Conservation (phyloP, 2,113 vertebrate genomes). For the Typhlomys cinereus region DNA sequence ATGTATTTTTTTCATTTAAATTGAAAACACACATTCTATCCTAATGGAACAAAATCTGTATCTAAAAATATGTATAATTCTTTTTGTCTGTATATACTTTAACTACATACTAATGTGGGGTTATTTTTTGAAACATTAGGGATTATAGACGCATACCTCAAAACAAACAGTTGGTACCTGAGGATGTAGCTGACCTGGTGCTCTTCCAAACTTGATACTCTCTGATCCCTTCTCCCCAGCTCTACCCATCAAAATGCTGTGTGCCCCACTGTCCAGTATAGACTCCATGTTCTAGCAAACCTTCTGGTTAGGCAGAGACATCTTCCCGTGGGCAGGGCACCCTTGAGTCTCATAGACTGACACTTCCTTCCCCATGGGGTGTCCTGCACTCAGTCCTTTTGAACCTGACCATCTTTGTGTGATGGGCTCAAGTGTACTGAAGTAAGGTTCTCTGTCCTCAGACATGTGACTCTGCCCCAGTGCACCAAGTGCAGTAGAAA, state of each 20-base stretch:
- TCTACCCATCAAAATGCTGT: neutral
- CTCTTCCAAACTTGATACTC: neutral
- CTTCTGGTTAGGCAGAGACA: neutral
- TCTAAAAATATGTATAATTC: neutral
- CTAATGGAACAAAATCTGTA: neutral
- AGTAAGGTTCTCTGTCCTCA: neutral
- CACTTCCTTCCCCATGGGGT: neutral
- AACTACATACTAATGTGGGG: neutral
- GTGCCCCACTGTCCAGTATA: neutral
- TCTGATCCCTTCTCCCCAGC: neutral
- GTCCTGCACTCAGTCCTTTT: neutral
- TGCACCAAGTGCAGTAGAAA: neutral
- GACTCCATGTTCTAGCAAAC: neutral
- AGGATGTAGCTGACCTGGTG: neutral
- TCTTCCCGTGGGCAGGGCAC: neutral
- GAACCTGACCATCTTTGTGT: neutral
- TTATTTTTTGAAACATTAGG: neutral
- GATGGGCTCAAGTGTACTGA: neutral
- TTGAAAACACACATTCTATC: constrained; percentile 41
- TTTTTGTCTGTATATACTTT: neutral
- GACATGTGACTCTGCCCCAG: too few species aligned
- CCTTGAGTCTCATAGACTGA: neutral
- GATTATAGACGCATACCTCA: neutral
- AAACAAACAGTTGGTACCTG: neutral
- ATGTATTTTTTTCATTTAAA: neutral